Evolutionary conservation across 1,140 invertebrate genomes (phyloP), one percentile per base, ranked within the genome.

Genomic region (Papilio polyxenes): DNA sequence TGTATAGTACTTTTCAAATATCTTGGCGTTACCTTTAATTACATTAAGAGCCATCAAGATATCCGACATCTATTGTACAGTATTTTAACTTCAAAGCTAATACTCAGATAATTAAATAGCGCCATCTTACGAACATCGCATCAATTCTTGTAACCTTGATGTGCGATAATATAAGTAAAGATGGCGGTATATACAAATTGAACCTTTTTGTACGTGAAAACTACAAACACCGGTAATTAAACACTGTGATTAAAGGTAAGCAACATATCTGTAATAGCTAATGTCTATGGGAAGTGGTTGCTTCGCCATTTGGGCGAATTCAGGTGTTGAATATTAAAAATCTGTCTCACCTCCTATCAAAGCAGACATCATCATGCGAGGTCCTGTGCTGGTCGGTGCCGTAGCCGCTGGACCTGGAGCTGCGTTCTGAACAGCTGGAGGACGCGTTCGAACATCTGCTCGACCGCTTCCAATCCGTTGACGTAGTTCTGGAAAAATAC

Each of bases 391-490:
- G 86, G 83, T 94, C 92, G 8, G 92, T 93, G 10, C 89, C 87
- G 77, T 93, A 94, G 6, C 92, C 92, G 75, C 92, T 93, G 44
- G 92, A 94, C 6, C 92, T 83, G 17, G 91, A 92, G 48, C 91
- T 92, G 72, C 91, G 87, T 76, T 93, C 92, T 7, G 92, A 93
- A 77, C 91, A 89, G 85, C 91, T 93, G 11, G 92, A 93, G 10
- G 92, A 94, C 8, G 92, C 89, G 75, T 92, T 93, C 8, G 92
- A 93, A 0, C 89, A 92, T 23, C 93, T 88, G 83, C 91, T 93
- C 23, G 88, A 92, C 20, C 92, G 88, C 84, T 94, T 94, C 56
- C 88, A 90, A 48, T 93, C 91, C 72, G 83, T 74, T 62, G 88
- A 81, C 17, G 88, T 81, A 77, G 51, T 79, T 82, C 74, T 78